These are phyloP conservation scores for Dryocosmus kuriphilus DNA, from an alignment of 2,888 invertebrate genomes.

Conservation along the genomic window DNA sequence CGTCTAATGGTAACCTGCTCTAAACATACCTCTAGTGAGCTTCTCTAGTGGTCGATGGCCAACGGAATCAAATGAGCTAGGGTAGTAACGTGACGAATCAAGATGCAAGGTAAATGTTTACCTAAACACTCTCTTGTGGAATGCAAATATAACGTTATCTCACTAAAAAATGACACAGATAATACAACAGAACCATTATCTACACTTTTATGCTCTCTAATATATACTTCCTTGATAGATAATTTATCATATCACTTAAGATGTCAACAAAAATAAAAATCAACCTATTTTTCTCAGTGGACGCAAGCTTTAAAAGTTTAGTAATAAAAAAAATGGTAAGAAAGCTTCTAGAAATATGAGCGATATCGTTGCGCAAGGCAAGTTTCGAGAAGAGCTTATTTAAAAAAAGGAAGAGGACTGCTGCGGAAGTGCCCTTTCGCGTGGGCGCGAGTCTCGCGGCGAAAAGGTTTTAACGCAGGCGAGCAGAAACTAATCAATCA, in stretches of 20 bases:
- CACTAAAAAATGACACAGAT: background rate
- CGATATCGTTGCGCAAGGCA: slow-evolving; percentile 59
- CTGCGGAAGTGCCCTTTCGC: slow-evolving; percentile 58
- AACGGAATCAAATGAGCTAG: slow-evolving; percentile 28
- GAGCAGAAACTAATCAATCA: slow-evolving; percentile 71
- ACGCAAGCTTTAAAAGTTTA: background rate
- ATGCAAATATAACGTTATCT: background rate
- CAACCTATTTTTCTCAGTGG: background rate
- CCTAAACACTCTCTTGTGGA: slow-evolving; percentile 28
- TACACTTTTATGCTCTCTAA: background rate
- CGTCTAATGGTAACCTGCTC: slow-evolving; percentile 20
- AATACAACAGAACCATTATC: background rate
- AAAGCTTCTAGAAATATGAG: slow-evolving; percentile 31
- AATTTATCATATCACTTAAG: background rate
- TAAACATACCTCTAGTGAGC: slow-evolving; percentile 24
- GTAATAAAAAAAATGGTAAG: slow-evolving; percentile 22
- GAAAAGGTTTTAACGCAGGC: slow-evolving; percentile 69
- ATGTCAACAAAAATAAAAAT: background rate
- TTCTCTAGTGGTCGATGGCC: slow-evolving; percentile 28
- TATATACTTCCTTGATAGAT: background rate
- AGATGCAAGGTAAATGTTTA: slow-evolving; percentile 32
- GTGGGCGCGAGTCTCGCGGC: slow-evolving; percentile 64
- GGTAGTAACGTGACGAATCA: slow-evolving; percentile 37
- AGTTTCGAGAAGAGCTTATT: slow-evolving; percentile 72
- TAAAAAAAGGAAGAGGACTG: slow-evolving; percentile 34